Evolutionary conservation across 1,140 invertebrate species (phyloP).

Genomic region (Psilanteris sp.): DNA sequence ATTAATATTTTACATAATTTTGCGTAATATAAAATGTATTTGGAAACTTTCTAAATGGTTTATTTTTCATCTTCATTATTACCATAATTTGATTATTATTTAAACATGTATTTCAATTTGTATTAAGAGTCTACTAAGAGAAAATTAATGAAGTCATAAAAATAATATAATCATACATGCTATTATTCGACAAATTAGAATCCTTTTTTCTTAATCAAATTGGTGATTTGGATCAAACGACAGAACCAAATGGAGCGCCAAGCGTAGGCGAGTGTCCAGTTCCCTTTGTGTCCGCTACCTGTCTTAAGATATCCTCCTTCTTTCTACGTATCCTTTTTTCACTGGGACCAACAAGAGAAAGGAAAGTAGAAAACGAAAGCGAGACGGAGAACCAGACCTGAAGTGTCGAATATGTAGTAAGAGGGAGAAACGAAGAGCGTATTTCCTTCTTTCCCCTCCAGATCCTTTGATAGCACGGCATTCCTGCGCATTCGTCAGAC

Average conservation of each 20-base stretch:
- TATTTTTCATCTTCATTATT: too few species aligned
- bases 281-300: slow-evolving; percentile 78
- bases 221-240: slow-evolving; percentile 10
- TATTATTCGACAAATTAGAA: slow-evolving; percentile 12
- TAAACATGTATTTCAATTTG: too few species aligned
- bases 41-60: too few species aligned
- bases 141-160: too few species aligned
- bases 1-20: too few species aligned
- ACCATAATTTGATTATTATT: too few species aligned
- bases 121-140: too few species aligned
- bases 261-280: slow-evolving; percentile 77
- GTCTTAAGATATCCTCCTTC: slow-evolving; percentile 75
- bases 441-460: slow-evolving; percentile 41
- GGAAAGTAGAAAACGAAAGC: slow-evolving; percentile 56
- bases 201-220: slow-evolving; percentile 13
- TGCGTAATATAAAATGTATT: too few species aligned
- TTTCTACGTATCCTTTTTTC: slow-evolving; percentile 44
- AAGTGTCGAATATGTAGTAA: slow-evolving; percentile 51
- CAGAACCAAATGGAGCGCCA: slow-evolving; percentile 59
- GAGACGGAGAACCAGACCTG: slow-evolving; percentile 42
- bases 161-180: too few species aligned
- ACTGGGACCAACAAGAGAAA: slow-evolving; percentile 36
- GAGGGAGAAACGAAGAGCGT: slow-evolving; percentile 39
- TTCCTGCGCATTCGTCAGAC: slow-evolving; percentile 79
- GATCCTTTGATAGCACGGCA: slow-evolving; percentile 78